Evolutionary conservation across 2,113 vertebrate genomes (phyloP).

Genomic region (Megaceryle maxima): DNA sequence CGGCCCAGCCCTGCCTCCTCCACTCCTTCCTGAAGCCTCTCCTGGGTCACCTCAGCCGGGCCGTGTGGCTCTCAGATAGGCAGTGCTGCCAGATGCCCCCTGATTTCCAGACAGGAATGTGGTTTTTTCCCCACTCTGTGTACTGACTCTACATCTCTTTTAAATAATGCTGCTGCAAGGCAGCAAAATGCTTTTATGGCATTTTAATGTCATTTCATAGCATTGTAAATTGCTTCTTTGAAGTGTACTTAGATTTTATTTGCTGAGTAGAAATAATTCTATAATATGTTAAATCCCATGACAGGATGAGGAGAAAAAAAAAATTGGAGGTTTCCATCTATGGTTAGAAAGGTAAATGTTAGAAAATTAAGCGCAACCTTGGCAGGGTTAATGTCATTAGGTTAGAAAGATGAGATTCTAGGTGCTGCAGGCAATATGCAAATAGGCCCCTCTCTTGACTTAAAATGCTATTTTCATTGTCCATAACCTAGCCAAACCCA

Average conservation of each 20-base stretch:
- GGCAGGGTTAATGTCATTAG: background rate
- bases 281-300: fast-evolving
- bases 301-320: background rate
- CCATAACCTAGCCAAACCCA: background rate
- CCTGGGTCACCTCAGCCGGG: background rate
- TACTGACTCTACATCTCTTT: background rate
- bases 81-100: background rate
- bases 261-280: background rate
- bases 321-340: background rate
- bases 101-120: fast-evolving
- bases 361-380: background rate
- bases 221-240: background rate
- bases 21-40: fast-evolving
- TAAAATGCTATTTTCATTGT: background rate
- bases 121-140: fast-evolving
- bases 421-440: fast-evolving
- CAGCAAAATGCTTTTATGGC: background rate
- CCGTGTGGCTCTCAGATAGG: background rate
- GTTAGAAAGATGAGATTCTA: background rate
- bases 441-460: background rate
- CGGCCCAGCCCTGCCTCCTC: background rate
- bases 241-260: background rate
- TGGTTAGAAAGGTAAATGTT: background rate
- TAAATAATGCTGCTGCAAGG: background rate
- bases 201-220: fast-evolving